Conservation (phyloP, 2,797 vertebrate genomes). For the Propithecus deckenii region DNA sequence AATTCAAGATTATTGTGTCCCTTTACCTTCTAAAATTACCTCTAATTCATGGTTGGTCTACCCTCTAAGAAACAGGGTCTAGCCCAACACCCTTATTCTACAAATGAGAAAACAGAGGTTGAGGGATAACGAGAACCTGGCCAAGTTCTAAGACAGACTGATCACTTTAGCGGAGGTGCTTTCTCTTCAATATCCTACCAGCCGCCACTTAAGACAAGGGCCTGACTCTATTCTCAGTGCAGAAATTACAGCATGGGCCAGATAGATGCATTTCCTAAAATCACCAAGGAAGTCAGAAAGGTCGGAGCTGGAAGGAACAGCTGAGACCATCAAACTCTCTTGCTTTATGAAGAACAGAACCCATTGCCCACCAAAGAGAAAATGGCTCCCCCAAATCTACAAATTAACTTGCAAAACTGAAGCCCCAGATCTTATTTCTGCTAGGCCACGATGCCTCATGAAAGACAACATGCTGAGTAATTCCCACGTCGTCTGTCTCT, state of each 20-base stretch:
- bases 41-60: no score
- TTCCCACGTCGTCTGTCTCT: background rate
- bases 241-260: background rate
- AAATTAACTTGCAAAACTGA: background rate
- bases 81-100: no score
- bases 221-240: accelerated
- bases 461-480: no score
- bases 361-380: background rate
- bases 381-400: background rate
- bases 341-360: background rate
- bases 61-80: background rate
- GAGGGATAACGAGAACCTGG: background rate
- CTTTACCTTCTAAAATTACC: background rate
- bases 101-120: background rate
- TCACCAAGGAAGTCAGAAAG: background rate
- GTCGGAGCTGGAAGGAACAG: background rate
- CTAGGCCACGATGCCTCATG: background rate
- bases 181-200: background rate
- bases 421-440: background rate
- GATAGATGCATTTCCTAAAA: accelerated
- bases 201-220: accelerated
- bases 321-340: no score
- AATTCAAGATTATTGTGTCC: background rate
- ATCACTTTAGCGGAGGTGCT: no score
- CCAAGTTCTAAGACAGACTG: background rate